Evolutionary conservation across 2,113 vertebrate genomes (phyloP).

Genomic region (Tyrannus savana): DNA sequence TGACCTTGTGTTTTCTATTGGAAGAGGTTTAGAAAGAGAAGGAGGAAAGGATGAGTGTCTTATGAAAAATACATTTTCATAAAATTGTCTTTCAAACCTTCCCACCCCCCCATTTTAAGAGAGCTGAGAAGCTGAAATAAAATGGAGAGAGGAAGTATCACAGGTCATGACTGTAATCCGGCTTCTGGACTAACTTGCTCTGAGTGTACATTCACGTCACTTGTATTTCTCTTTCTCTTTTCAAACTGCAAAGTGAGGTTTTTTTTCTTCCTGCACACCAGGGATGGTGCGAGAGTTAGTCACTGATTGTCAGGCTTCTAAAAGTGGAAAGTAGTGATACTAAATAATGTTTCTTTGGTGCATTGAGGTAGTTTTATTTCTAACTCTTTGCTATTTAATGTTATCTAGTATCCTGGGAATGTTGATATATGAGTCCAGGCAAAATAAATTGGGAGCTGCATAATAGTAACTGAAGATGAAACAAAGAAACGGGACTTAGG

Average conservation of each 20-base stretch:
- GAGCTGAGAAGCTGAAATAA: neutral
- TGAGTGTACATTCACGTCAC: fast-evolving
- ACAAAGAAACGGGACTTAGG: neutral
- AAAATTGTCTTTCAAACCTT: neutral
- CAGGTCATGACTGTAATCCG: neutral
- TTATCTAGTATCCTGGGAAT: neutral
- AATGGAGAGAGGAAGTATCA: neutral
- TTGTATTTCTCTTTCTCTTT: neutral
- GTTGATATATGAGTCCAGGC: neutral
- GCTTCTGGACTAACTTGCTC: neutral
- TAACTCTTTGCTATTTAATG: neutral
- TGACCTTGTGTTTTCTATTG: neutral
- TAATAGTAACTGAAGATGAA: neutral
- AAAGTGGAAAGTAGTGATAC: neutral
- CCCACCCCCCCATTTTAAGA: neutral
- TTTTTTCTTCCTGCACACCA: neutral
- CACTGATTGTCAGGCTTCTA: neutral
- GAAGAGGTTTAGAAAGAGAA: neutral
- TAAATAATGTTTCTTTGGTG: neutral
- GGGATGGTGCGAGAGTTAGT: neutral
- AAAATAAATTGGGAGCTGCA: fast-evolving
- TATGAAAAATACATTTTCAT: neutral
- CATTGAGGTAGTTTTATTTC: neutral
- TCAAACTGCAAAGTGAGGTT: neutral
- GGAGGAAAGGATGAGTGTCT: neutral